phyloP scores from a whole-genome alignment of 1,140 invertebrate species.

The Calephelis nemesis region DNA sequence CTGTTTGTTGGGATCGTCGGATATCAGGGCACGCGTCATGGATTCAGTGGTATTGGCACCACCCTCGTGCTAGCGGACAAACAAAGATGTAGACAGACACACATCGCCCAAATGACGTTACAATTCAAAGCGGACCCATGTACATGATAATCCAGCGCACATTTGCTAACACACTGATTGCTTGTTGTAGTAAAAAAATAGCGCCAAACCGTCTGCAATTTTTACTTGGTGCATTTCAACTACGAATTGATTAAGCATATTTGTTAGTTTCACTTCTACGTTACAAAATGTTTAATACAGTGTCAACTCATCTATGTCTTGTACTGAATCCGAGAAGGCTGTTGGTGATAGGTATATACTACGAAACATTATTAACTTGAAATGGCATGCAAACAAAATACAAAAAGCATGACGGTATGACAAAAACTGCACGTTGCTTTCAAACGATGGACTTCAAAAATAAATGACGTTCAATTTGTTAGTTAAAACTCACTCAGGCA shows the following conservation, averaged over 20 bases:
- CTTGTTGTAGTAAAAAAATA: slow-evolving; percentile 77
- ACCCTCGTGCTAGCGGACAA: slow-evolving; percentile 91
- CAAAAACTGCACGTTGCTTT: slow-evolving; percentile 34
- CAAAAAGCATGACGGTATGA: slow-evolving; percentile 71
- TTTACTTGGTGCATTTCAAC: slow-evolving; percentile 38
- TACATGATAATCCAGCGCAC: slow-evolving; percentile 76
- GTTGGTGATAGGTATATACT: slow-evolving; percentile 31
- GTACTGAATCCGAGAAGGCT: slow-evolving; percentile 12
- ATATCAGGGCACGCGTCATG: slow-evolving; percentile 94
- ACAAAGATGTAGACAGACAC: slow-evolving; percentile 76
- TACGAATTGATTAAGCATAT: slow-evolving; percentile 53
- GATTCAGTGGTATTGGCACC: slow-evolving; percentile 93
- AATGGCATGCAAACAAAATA: slow-evolving; percentile 70
- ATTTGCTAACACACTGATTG: slow-evolving; percentile 36
- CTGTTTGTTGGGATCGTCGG: slow-evolving; percentile 92
- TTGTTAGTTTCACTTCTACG: slow-evolving; percentile 63
- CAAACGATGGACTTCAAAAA: slow-evolving; percentile 74
- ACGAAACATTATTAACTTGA: slow-evolving; percentile 55
- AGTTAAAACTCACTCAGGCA: slow-evolving; percentile 78
- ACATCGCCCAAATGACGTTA: slow-evolving; percentile 80
- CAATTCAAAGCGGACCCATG: slow-evolving; percentile 66
- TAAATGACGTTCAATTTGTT: slow-evolving; percentile 70
- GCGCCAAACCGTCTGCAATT: slow-evolving; percentile 58
- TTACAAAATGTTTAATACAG: slow-evolving; percentile 53
- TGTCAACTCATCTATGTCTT: slow-evolving; percentile 37